Evolutionary conservation across 64 coral and sea anemone species (phyloP).

Genomic region (Montipora sp.): DNA sequence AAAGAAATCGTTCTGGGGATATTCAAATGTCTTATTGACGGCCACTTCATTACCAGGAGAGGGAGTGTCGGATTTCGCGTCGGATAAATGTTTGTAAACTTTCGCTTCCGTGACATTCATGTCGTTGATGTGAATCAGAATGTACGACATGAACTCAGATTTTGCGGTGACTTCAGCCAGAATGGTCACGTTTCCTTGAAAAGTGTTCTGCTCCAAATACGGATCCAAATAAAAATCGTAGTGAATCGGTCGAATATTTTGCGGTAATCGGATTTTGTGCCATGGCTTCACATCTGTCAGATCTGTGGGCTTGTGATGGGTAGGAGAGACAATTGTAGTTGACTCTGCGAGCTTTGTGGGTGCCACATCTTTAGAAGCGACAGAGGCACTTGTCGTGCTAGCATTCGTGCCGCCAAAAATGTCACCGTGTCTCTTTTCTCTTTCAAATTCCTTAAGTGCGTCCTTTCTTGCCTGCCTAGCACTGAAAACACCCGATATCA

Average conservation of each 20-base stretch:
- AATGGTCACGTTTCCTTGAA: constrained; percentile 56
- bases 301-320: background rate
- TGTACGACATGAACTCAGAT: constrained; percentile 62
- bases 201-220: constrained; percentile 55
- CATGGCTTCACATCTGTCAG: constrained; percentile 43
- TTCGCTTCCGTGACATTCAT: constrained; percentile 67
- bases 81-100: constrained; percentile 40
- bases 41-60: background rate
- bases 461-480: constrained; percentile 44
- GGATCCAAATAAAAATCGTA: constrained; percentile 73
- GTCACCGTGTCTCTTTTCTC: background rate
- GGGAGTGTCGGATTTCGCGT: background rate
- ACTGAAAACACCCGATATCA: constrained; percentile 69
- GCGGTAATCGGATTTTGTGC: constrained; percentile 63
- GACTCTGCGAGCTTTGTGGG: no score
- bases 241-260: constrained; percentile 65
- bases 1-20: constrained; percentile 78
- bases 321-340: constrained; percentile 10
- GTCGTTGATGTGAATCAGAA: constrained; percentile 80
- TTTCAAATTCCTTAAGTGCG: constrained; percentile 8
- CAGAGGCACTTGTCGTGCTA: no score
- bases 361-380: no score
- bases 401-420: background rate
- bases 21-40: constrained; percentile 32
- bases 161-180: constrained; percentile 36